Evolutionary conservation across 2,113 vertebrate species (phyloP).

Genomic region (Sinosuthora webbiana): DNA sequence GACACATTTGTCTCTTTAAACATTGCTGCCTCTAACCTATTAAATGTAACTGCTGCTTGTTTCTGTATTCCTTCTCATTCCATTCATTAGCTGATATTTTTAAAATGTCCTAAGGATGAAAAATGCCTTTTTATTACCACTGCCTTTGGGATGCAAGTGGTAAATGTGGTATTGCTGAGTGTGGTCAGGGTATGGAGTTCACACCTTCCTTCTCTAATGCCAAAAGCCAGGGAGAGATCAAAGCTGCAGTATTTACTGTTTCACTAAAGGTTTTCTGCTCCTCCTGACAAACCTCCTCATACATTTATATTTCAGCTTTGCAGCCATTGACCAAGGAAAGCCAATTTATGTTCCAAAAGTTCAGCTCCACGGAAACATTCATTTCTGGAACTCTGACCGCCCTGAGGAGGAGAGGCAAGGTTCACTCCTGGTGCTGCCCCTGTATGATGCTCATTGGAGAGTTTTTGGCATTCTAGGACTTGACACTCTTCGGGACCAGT

Average conservation of each 20-base stretch:
- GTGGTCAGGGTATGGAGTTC: neutral
- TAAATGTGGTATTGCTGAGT: neutral
- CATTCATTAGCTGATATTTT: neutral
- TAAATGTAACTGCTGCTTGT: neutral
- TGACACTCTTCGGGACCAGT: conserved; percentile 72
- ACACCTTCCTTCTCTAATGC: neutral
- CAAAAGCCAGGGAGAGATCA: neutral
- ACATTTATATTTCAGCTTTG: conserved; percentile 66
- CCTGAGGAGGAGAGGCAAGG: conserved; percentile 55
- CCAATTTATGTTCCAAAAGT: conserved; percentile 75
- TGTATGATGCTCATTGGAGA: conserved; percentile 67
- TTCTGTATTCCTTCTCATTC: neutral
- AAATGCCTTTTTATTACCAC: neutral
- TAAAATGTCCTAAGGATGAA: neutral
- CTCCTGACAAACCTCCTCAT: neutral
- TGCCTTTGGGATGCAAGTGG: neutral
- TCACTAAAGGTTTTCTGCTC: neutral
- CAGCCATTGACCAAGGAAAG: conserved; percentile 70
- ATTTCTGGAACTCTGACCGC: conserved; percentile 73
- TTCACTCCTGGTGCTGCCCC: conserved; percentile 75
- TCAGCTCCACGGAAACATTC: conserved; percentile 73
- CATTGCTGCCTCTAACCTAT: neutral
- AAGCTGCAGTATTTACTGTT: neutral
- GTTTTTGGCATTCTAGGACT: conserved; percentile 76
- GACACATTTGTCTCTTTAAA: neutral